Conservation (phyloP, 2,888 invertebrate genomes). For the Sinohyriopsis cumingii region DNA sequence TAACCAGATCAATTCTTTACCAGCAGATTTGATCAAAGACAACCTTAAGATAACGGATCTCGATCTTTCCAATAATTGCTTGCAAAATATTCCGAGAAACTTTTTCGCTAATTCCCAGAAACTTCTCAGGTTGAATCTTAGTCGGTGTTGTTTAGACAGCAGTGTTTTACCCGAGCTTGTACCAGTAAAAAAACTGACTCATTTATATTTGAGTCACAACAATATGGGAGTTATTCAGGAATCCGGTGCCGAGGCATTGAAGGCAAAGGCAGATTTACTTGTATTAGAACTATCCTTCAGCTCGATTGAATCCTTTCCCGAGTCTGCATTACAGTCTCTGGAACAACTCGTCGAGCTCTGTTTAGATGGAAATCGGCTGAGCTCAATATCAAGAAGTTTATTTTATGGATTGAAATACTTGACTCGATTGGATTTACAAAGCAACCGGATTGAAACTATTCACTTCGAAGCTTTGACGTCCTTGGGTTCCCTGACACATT, state of each 20-base stretch:
- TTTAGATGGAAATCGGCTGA: constrained; percentile 36
- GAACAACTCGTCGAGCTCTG: constrained; percentile 23
- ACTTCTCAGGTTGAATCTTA: constrained; percentile 18
- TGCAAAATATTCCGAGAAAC: constrained; percentile 11
- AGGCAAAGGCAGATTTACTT: too few relatives aligned
- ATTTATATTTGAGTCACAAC: constrained; percentile 24
- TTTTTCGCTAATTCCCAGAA: constrained; percentile 17
- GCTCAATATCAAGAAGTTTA: constrained; percentile 20
- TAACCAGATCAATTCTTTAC: constrained; percentile 23
- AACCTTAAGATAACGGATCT: constrained; percentile 20
- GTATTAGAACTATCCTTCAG: too few relatives aligned
- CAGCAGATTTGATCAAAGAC: constrained; percentile 9
- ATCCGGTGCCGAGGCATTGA: too few relatives aligned
- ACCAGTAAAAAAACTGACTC: constrained; percentile 14
- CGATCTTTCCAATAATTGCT: constrained; percentile 18
- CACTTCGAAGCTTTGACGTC: constrained; percentile 12
- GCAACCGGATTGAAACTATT: constrained; percentile 31
- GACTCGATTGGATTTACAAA: constrained; percentile 27
- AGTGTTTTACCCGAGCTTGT: constrained; percentile 17
- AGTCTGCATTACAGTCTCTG: too few relatives aligned
- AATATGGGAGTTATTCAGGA: background rate
- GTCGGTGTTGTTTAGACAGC: constrained; percentile 12
- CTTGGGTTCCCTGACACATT: constrained; percentile 11
- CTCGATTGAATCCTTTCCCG: too few relatives aligned
- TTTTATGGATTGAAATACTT: constrained; percentile 30